phyloP scores from a whole-genome alignment of 92 coral and sea anemone species.

The Siderastrea siderea region DNA sequence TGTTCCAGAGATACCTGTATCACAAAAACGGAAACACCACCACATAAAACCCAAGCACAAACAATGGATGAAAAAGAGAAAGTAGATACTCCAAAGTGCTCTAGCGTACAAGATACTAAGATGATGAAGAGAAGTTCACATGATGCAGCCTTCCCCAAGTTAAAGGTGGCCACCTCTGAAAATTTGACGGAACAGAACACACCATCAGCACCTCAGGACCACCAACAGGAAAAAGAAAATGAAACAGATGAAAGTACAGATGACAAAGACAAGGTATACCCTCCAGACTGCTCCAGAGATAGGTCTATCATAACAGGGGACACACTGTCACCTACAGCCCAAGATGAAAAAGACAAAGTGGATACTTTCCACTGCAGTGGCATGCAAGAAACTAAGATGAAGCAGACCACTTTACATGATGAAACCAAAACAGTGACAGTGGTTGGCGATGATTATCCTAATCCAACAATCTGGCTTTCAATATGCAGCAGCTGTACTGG shows the following conservation, averaged over 20 bases:
- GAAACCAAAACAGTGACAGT: background rate
- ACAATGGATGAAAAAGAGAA: background rate
- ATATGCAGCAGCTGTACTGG: conserved; percentile 3
- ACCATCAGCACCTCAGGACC: background rate
- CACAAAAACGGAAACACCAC: background rate
- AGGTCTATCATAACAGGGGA: too few relatives aligned
- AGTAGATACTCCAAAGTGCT: background rate
- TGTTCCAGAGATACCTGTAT: background rate
- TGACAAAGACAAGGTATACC: too few relatives aligned
- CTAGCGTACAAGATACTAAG: too few relatives aligned
- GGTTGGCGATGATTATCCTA: background rate
- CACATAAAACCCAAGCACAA: background rate
- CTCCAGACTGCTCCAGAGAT: too few relatives aligned
- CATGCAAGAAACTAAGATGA: background rate
- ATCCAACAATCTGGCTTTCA: conserved; percentile 19
- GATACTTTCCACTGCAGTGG: background rate
- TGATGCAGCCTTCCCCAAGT: background rate
- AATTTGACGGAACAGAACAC: background rate
- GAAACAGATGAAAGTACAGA: background rate
- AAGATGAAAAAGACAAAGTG: background rate
- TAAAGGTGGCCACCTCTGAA: background rate
- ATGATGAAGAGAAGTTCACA: too few relatives aligned
- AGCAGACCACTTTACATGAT: background rate
- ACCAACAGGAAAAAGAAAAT: background rate
- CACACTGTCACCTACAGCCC: background rate